Conservation (phyloP, 2,888 invertebrate genomes). For the Flexamia atlantica region DNA sequence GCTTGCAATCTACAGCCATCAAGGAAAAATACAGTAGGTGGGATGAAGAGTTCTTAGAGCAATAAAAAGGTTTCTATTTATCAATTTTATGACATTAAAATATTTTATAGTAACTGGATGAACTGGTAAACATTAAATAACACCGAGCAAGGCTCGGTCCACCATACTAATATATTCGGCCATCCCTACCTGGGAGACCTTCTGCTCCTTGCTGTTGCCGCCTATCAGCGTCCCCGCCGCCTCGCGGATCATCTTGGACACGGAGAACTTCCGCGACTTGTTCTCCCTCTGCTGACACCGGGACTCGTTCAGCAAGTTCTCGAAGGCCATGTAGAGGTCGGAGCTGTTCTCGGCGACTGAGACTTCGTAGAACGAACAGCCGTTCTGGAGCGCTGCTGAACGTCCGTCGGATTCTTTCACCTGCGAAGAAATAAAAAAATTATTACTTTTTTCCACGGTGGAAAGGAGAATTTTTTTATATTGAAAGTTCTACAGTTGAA, state of each 20-base stretch:
- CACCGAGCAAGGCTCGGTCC: too few relatives aligned
- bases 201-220: conserved; percentile 73
- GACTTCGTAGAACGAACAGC: conserved; percentile 88
- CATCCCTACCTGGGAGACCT: conserved; percentile 76
- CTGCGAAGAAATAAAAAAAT: conserved; percentile 77
- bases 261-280: conserved; percentile 83
- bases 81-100: too few relatives aligned
- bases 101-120: too few relatives aligned
- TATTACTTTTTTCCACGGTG: too few relatives aligned
- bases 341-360: conserved; percentile 89
- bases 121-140: too few relatives aligned
- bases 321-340: conserved; percentile 85
- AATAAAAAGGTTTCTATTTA: too few relatives aligned
- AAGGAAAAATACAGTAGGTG: too few relatives aligned
- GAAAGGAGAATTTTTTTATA: too few relatives aligned
- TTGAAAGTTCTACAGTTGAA: too few relatives aligned
- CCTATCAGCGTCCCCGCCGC: conserved; percentile 86
- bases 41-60: too few relatives aligned
- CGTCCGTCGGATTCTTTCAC: conserved; percentile 85
- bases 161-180: too few relatives aligned
- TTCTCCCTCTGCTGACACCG: conserved; percentile 75
- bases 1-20: too few relatives aligned
- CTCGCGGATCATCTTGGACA: conserved; percentile 89
- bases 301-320: conserved; percentile 83
- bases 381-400: conserved; percentile 81